phyloP scores from a whole-genome alignment of 2,113 vertebrate genomes.

The Athene noctua region DNA sequence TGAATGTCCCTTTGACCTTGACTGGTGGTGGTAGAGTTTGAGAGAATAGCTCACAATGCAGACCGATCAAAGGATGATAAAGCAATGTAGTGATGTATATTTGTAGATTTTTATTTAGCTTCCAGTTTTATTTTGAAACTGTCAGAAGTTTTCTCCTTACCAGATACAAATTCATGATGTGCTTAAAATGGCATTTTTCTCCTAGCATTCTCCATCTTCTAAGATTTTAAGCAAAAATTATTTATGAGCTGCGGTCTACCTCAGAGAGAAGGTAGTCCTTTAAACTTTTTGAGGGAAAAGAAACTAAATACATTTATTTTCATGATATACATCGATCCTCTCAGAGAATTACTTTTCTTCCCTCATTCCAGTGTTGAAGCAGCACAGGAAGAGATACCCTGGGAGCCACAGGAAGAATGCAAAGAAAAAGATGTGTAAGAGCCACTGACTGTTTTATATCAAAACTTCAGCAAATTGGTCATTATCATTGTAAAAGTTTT shows the following conservation, averaged over 20 bases:
- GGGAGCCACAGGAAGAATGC: constrained; percentile 33
- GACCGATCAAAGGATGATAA: neutral
- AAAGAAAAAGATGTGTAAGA: constrained; percentile 68
- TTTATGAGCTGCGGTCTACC: neutral
- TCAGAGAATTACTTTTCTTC: neutral
- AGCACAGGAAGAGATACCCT: neutral
- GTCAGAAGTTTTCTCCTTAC: neutral
- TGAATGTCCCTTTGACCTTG: neutral
- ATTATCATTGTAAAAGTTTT: neutral
- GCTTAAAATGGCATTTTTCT: neutral
- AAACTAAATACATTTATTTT: neutral
- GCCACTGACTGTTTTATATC: neutral
- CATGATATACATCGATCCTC: neutral
- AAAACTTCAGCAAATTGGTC: neutral
- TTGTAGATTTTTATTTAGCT: neutral
- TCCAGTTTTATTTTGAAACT: neutral
- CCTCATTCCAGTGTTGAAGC: constrained; percentile 39
- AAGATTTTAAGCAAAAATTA: neutral
- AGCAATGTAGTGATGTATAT: neutral
- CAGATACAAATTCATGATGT: neutral
- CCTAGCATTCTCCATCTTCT: neutral
- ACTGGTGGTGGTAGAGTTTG: neutral
- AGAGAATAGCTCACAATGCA: neutral
- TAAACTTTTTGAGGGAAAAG: neutral
- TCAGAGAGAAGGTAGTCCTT: neutral